A percentile compares a stretch with the other conserved stretches of the same genome.
Conservation (phyloP, 2,113 vertebrate genomes). For the Peromyscus californicus region DNA sequence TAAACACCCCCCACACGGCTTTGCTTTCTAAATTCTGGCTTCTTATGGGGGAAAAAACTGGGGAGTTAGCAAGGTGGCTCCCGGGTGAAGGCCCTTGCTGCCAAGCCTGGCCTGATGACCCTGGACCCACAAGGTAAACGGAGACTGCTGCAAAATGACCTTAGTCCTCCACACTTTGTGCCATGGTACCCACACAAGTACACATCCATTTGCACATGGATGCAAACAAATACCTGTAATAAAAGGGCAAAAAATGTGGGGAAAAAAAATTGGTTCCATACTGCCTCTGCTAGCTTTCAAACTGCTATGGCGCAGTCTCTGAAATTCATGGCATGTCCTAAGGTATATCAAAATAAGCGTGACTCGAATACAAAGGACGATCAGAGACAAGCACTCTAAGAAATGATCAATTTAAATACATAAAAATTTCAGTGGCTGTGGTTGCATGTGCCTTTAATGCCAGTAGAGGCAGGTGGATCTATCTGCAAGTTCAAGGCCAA, state of each 20-base stretch:
- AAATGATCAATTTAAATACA: background rate
- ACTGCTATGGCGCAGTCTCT: background rate
- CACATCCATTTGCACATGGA: background rate
- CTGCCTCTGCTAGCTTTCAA: background rate
- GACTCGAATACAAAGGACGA: background rate
- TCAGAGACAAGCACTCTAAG: conserved; percentile 35
- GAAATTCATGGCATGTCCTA: conserved; percentile 1
- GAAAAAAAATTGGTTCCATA: background rate
- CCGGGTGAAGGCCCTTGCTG: background rate
- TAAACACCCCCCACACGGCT: background rate
- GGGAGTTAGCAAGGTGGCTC: background rate
- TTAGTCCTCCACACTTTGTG: background rate
- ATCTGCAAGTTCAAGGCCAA: background rate
- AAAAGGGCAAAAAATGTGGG: too few species aligned
- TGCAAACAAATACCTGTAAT: background rate
- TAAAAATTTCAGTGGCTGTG: background rate
- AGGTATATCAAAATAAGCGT: conserved; percentile 3
- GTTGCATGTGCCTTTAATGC: background rate
- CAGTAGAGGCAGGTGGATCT: background rate
- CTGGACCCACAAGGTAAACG: background rate
- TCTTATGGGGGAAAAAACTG: background rate
- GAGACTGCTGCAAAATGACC: background rate
- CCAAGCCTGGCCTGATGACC: too few species aligned
- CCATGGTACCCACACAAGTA: too few species aligned
- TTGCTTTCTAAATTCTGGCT: background rate